Conservation (phyloP, 2,888 invertebrate species). For the Capitulum mitella region DNA sequence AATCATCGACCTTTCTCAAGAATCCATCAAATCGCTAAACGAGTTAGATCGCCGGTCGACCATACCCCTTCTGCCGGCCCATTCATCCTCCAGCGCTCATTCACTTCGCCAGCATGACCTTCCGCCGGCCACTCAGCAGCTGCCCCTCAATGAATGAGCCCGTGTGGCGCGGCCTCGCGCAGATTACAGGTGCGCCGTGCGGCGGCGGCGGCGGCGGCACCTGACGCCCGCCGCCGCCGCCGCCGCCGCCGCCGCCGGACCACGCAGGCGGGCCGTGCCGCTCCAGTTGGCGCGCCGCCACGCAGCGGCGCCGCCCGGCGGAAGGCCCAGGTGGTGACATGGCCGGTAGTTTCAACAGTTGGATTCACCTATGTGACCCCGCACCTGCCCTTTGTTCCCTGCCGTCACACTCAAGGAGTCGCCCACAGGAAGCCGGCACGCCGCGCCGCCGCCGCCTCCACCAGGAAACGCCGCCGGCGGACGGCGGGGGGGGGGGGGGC, state of each 20-base stretch:
- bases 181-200: neutral
- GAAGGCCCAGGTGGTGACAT: slow-evolving; percentile 1
- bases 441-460: neutral
- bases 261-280: neutral
- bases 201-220: neutral
- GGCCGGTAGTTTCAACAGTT: slow-evolving; percentile 19
- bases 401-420: slow-evolving; percentile 17
- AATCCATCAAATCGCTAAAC: too few species aligned
- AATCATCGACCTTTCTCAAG: too few species aligned
- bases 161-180: too few species aligned
- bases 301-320: neutral
- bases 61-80: too few species aligned
- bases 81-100: too few species aligned
- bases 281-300: slow-evolving; percentile 2
- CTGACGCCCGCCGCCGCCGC: too few species aligned
- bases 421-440: slow-evolving; percentile 6
- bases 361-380: slow-evolving; percentile 21
- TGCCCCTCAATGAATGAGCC: neutral
- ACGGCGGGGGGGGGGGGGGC: neutral
- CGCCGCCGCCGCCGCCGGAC: too few species aligned
- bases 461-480: neutral
- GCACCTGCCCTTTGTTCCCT: slow-evolving; percentile 9
- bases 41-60: too few species aligned
- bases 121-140: neutral
- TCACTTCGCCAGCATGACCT: too few species aligned